Base-by-base conservation (phyloP, 2,113 vertebrate species). In the Glaucomys volans region DNA sequence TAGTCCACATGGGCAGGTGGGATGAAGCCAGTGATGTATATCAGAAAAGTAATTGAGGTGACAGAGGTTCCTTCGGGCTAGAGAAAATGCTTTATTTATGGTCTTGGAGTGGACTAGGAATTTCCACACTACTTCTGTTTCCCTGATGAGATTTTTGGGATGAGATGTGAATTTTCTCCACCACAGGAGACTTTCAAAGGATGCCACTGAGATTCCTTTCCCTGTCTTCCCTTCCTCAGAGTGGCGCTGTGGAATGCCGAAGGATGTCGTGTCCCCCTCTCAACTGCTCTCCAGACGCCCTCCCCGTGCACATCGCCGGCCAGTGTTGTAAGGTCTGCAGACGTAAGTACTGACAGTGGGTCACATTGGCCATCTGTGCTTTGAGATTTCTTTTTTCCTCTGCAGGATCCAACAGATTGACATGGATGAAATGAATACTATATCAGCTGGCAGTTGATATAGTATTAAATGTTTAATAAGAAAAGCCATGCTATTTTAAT, bases 281-380 rank as follows among this genome's bases (percentile, higher is more conserved):
- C 0, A 99, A 98, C 26, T 99, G 99, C 85, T 99, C 99, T 4
- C 98, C 99, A 0, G 99, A 99, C 79, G 98, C 98, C 10, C 98
- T 99, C 20, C 99, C 99, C 0, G 99, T 99, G 24, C 99, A 99
- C 0, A 94, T 99, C 7, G 97, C 98, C 0, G 98, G 98, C 37
- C 99, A 99, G 71, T 99, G 99, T 98, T 99, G 99, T 97, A 99
- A 99, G 98, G 98, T 99, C 52, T 99, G 99, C 98, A 98, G 98
- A 98, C 99, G 99, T 99, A 97, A 99, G 99, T 99, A 85, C 6
- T 8, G 3, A 22, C 71, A 8, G 7, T 57, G 47, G 67, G 54
- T 44, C 79, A 37, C 3, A 18, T 30, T 84, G 52, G 32, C 3
- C 59, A 18, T 30, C 52, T 54, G 47, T 30, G 14, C 72, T 81